These are phyloP conservation scores for Gisinianus flammeolus DNA, from an alignment of 2,888 invertebrate genomes.

Conservation along the genomic window DNA sequence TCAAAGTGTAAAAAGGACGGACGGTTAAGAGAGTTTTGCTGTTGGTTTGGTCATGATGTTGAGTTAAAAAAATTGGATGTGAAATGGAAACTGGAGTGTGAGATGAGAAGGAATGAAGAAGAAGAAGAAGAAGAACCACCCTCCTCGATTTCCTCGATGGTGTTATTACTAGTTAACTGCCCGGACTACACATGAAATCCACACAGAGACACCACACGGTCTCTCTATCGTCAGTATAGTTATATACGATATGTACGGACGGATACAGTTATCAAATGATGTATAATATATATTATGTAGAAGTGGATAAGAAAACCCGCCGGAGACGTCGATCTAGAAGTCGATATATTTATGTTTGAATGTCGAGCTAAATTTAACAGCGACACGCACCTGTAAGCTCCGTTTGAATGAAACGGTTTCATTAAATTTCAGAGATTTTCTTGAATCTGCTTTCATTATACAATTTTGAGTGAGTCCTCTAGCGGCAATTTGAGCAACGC, in stretches of 20 bases:
- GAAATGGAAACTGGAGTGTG: conserved; percentile 15
- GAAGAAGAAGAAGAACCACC: conserved; percentile 9
- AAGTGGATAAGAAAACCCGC: too few relatives aligned
- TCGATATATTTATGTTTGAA: background rate
- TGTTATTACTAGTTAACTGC: background rate
- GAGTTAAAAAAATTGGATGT: conserved; percentile 4
- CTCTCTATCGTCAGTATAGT: background rate
- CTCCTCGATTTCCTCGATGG: background rate
- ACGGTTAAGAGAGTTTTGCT: too few relatives aligned
- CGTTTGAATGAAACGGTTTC: too few relatives aligned
- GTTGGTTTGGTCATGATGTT: background rate
- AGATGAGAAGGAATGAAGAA: too few relatives aligned
- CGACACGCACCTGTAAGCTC: too few relatives aligned
- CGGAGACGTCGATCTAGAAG: too few relatives aligned
- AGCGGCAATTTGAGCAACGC: too few relatives aligned
- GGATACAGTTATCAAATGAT: background rate
- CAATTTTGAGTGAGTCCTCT: too few relatives aligned
- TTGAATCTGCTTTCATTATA: too few relatives aligned
- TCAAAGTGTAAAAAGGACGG: background rate
- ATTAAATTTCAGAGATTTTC: too few relatives aligned
- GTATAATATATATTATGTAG: background rate
- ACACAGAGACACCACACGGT: background rate
- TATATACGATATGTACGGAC: background rate
- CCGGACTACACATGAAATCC: background rate
- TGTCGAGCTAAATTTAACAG: too few relatives aligned